phyloP scores from a whole-genome alignment of 2,888 invertebrate species.

The Caenorhabditis japonica region DNA sequence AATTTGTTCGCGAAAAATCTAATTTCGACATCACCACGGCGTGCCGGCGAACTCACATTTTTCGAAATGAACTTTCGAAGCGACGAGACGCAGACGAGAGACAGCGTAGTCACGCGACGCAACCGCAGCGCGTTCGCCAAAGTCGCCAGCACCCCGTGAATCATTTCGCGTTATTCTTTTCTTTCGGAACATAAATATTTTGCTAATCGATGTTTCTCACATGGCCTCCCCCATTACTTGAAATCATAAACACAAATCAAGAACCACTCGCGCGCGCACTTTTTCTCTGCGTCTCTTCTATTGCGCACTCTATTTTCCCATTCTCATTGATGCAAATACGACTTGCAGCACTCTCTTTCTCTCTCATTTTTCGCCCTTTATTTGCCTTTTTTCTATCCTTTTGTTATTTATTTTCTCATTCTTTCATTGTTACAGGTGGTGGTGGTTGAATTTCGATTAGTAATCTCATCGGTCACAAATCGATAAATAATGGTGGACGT shows the following conservation, averaged over 20 bases:
- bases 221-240: too few relatives aligned
- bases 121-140: too few relatives aligned
- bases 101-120: too few relatives aligned
- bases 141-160: too few relatives aligned
- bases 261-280: slow-evolving; percentile 1
- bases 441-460: slow-evolving; percentile 13
- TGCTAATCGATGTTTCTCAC: too few relatives aligned
- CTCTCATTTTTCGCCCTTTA: neutral
- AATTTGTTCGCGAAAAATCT: too few relatives aligned
- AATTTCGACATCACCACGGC: too few relatives aligned
- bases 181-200: too few relatives aligned
- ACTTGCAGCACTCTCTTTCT: slow-evolving; percentile 4
- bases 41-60: too few relatives aligned
- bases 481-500: slow-evolving; percentile 20
- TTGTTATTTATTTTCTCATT: neutral
- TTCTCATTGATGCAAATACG: slow-evolving; percentile 7
- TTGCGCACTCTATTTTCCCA: neutral
- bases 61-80: too few relatives aligned
- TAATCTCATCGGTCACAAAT: slow-evolving; percentile 1
- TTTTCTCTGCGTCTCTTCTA: slow-evolving; percentile 23
- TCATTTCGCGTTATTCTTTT: too few relatives aligned
- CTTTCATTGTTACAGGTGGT: neutral
- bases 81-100: too few relatives aligned
- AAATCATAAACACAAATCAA: neutral
- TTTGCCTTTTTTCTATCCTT: neutral